Evolutionary conservation across 2,888 invertebrate genomes (phyloP).

Genomic region (Dichetophora obliterata): DNA sequence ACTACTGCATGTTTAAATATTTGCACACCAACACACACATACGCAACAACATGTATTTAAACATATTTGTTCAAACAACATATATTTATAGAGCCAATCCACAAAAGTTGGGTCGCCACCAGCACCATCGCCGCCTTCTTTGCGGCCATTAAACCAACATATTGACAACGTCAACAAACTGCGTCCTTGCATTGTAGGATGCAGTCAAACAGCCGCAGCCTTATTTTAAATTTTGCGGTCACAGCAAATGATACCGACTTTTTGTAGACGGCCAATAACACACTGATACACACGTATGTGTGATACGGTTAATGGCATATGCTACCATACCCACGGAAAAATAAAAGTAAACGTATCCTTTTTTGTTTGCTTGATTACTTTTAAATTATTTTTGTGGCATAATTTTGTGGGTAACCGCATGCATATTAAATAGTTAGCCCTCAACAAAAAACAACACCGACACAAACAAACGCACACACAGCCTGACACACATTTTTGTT

Average conservation of each 20-base stretch:
- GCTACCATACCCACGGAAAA: neutral
- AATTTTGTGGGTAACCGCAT: constrained; percentile 60
- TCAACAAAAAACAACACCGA: constrained; percentile 27
- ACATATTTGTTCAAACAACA: too few species aligned
- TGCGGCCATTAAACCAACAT: constrained; percentile 1
- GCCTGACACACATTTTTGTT: constrained; percentile 30
- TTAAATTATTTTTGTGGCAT: constrained; percentile 68
- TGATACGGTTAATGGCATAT: neutral
- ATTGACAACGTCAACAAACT: constrained; percentile 29
- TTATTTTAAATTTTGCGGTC: constrained; percentile 34
- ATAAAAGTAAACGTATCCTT: constrained; percentile 53
- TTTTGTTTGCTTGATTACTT: constrained; percentile 66
- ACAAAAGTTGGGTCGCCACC: neutral
- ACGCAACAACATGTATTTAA: too few species aligned
- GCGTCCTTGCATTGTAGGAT: neutral
- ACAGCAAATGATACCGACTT: constrained; percentile 27
- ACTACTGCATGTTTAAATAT: too few species aligned
- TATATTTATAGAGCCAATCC: too few species aligned
- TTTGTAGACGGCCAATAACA: constrained; percentile 3
- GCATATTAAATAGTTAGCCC: constrained; percentile 52
- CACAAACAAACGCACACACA: constrained; percentile 33
- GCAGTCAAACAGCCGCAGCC: neutral
- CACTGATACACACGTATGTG: neutral
- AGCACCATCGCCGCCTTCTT: neutral
- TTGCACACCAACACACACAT: too few species aligned